A percentile compares a stretch with the other conserved stretches of the same genome.
These are phyloP conservation scores for Micrastur ruficollis DNA, from an alignment of 2,797 vertebrate genomes.

Conservation along the genomic window DNA sequence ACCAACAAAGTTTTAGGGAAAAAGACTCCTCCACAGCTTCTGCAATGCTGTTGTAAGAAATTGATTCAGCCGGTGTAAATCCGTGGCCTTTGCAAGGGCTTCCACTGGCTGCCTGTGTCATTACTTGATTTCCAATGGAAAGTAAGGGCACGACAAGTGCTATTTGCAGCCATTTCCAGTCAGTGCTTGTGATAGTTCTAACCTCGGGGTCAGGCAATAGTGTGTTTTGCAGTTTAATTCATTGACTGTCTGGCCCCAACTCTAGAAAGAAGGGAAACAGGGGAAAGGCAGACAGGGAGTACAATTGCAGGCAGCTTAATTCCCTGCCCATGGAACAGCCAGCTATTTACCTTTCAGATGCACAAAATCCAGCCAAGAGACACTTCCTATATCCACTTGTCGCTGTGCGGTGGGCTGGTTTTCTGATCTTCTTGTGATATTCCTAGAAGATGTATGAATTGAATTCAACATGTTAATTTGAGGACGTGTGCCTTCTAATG, in stretches of 20 bases:
- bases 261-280: not conserved
- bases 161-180: conserved; percentile 28
- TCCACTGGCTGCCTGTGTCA: not conserved
- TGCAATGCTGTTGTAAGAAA: not conserved
- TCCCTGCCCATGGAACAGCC: not conserved
- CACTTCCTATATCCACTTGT: not conserved
- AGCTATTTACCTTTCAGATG: not conserved
- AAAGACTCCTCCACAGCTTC: not conserved
- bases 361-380: not conserved
- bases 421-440: not conserved
- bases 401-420: not conserved
- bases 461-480: not conserved
- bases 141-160: conserved; percentile 1
- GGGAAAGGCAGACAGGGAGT: not conserved
- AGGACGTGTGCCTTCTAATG: not conserved
- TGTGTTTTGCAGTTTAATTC: conserved; percentile 29
- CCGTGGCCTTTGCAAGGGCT: not conserved
- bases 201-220: not conserved
- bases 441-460: not conserved
- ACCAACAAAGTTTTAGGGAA: not conserved
- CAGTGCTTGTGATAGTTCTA: conserved; percentile 28
- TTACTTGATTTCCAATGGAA: conserved; percentile 49
- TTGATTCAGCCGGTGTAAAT: not conserved
- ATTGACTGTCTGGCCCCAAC: not conserved
- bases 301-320: not conserved